Percentiles rank a stretch among this genome's conserved stretches.
These are phyloP conservation scores for Platerodrilus igneus DNA, from an alignment of 2,888 invertebrate species.

Conservation along the genomic window DNA sequence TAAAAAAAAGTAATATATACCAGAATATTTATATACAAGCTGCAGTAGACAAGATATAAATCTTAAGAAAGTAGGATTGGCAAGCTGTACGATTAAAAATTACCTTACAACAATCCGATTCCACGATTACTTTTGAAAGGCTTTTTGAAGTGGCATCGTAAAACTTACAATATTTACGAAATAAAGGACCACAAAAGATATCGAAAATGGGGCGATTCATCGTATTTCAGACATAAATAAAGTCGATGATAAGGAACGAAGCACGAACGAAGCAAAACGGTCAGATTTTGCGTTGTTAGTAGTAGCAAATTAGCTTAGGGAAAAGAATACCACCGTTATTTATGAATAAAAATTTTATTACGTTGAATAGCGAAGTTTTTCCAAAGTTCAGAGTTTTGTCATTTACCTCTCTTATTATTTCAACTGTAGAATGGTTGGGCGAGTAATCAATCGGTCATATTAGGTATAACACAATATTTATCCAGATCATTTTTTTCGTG, in stretches of 20 bases:
- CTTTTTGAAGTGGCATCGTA: constrained; percentile 1
- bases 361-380: too few relatives aligned
- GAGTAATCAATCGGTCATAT: too few relatives aligned
- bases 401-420: too few relatives aligned
- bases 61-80: constrained; percentile 12
- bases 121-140: neutral
- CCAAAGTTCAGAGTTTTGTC: too few relatives aligned
- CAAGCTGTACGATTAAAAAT: constrained; percentile 10
- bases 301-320: constrained; percentile 1
- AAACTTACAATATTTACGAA: constrained; percentile 6
- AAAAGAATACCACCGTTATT: neutral
- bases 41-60: constrained; percentile 6
- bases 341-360: constrained; percentile 8
- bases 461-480: too few relatives aligned
- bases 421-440: too few relatives aligned
- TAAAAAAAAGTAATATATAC: constrained; percentile 16
- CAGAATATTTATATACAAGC: constrained; percentile 12
- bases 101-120: constrained; percentile 7
- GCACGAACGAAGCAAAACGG: constrained; percentile 2
- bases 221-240: constrained; percentile 10
- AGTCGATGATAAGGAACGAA: constrained; percentile 5
- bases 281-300: neutral
- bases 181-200: constrained; percentile 3
- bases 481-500: too few relatives aligned
- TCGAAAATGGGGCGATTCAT: constrained; percentile 3